These are phyloP conservation scores for Mystacides longicornis DNA, from an alignment of 2,888 invertebrate species.

Conservation along the genomic window DNA sequence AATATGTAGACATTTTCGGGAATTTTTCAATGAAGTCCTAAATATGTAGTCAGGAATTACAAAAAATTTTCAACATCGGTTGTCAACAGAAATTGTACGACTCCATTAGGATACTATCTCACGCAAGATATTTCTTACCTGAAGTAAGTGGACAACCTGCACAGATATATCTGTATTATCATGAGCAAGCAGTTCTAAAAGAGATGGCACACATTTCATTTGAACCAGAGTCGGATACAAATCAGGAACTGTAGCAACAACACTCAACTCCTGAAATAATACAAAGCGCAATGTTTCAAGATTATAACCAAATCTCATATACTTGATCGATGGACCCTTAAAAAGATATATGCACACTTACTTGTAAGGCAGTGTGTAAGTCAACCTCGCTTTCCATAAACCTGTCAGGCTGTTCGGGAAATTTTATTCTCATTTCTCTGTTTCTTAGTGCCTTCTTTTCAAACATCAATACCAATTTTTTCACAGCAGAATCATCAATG, in stretches of 20 bases:
- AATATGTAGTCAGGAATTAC: too few relatives aligned
- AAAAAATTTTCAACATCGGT: too few relatives aligned
- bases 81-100: too few relatives aligned
- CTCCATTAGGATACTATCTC: too few relatives aligned
- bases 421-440: slow-evolving; percentile 97
- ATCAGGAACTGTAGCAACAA: slow-evolving; percentile 91
- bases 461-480: slow-evolving; percentile 83
- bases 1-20: too few relatives aligned
- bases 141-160: slow-evolving; percentile 60
- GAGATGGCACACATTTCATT: slow-evolving; percentile 77
- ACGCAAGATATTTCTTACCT: too few relatives aligned
- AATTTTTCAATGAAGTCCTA: too few relatives aligned
- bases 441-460: slow-evolving; percentile 92
- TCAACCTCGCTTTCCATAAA: slow-evolving; percentile 98
- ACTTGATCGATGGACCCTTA: too few relatives aligned
- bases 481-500: slow-evolving; percentile 80
- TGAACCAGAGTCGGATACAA: slow-evolving; percentile 88
- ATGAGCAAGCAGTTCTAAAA: slow-evolving; percentile 89
- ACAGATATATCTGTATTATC: slow-evolving; percentile 93
- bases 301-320: too few relatives aligned
- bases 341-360: too few relatives aligned
- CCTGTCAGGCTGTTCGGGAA: slow-evolving; percentile 93
- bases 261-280: slow-evolving; percentile 74
- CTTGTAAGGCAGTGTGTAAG: slow-evolving; percentile 81
- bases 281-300: too few relatives aligned